phyloP scores from a whole-genome alignment of 1,140 invertebrate species.

The Drosophila ogumai region DNA sequence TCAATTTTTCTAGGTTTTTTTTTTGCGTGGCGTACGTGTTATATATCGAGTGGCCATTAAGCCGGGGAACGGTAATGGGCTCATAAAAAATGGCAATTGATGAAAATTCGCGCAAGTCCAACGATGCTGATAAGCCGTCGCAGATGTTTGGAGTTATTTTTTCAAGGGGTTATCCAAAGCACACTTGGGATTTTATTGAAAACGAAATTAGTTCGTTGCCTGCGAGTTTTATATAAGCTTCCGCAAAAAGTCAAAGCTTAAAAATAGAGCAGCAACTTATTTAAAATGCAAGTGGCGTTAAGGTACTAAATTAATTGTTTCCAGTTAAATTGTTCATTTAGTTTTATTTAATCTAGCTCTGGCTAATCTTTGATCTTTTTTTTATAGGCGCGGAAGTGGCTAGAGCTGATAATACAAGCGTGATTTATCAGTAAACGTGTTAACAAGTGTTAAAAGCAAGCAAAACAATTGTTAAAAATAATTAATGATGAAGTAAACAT shows the following conservation, averaged over 20 bases:
- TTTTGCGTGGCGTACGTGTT: slow-evolving; percentile 55
- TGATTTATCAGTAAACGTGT: slow-evolving; percentile 17
- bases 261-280: background rate
- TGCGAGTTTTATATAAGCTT: slow-evolving; percentile 34
- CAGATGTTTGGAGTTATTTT: slow-evolving; percentile 34
- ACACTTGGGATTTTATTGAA: background rate
- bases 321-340: background rate
- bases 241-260: slow-evolving; percentile 16
- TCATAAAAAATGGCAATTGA: slow-evolving; percentile 48
- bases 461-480: background rate
- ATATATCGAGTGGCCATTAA: slow-evolving; percentile 47
- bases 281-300: slow-evolving; percentile 21
- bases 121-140: slow-evolving; percentile 54
- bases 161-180: slow-evolving; percentile 2
- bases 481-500: background rate
- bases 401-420: background rate
- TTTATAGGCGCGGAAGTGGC: slow-evolving; percentile 12
- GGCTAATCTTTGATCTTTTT: background rate
- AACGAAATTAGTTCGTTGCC: slow-evolving; percentile 19
- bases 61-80: slow-evolving; percentile 46
- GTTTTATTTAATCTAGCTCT: background rate
- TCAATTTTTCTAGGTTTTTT: slow-evolving; percentile 31
- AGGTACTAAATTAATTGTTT: slow-evolving; percentile 16
- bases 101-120: slow-evolving; percentile 41
- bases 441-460: background rate